Conservation (phyloP, 1,140 invertebrate species). For the Asobara japonica region DNA sequence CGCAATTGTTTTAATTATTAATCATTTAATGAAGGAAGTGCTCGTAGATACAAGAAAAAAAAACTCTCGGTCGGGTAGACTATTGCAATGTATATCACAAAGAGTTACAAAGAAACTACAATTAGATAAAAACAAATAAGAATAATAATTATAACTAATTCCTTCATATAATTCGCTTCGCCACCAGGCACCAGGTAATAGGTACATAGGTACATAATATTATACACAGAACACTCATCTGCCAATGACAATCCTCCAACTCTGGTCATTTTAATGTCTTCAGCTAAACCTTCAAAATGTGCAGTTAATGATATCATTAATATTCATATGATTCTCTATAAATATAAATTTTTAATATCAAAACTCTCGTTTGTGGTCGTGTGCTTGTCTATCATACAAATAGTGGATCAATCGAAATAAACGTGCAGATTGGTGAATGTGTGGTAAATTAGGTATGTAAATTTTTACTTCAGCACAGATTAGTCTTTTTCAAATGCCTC, state of each 20-base stretch:
- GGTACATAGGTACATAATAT: constrained; percentile 55
- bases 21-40: constrained; percentile 53
- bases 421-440: too few relatives aligned
- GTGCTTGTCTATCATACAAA: background rate
- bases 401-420: background rate
- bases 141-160: constrained; percentile 50
- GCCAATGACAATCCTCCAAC: constrained; percentile 35
- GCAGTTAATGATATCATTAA: background rate
- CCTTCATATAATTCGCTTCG: constrained; percentile 43
- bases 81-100: constrained; percentile 68
- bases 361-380: background rate
- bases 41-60: constrained; percentile 58
- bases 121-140: constrained; percentile 66
- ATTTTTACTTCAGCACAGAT: too few relatives aligned
- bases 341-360: background rate
- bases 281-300: background rate
- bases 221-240: constrained; percentile 42
- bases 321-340: background rate
- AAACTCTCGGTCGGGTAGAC: constrained; percentile 60
- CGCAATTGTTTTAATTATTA: constrained; percentile 32
- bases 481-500: too few relatives aligned
- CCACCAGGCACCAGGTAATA: constrained; percentile 57
- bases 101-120: constrained; percentile 67
- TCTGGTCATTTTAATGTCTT: constrained; percentile 32
- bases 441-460: too few relatives aligned